Conservation (phyloP, 2,888 invertebrate species). For the Apotomis turbidana region DNA sequence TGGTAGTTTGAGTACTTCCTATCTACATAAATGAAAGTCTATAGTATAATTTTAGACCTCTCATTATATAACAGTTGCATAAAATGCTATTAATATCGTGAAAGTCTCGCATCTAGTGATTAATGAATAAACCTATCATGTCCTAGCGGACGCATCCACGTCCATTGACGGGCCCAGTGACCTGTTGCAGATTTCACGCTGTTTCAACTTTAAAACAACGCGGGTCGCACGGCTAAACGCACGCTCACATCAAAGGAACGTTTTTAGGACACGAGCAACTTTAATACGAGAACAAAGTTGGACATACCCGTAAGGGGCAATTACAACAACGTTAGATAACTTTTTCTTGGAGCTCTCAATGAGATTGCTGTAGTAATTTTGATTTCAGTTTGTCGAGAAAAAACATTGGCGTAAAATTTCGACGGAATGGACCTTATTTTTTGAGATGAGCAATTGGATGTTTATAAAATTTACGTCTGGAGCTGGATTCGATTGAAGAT, state of each 20-base stretch:
- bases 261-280: slow-evolving; percentile 40
- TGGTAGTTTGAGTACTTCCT: too few species aligned
- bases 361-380: slow-evolving; percentile 31
- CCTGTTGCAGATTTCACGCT: slow-evolving; percentile 77
- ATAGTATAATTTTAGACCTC: too few species aligned
- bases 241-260: slow-evolving; percentile 42
- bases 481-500: too few species aligned
- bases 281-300: slow-evolving; percentile 37
- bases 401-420: background rate
- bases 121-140: slow-evolving; percentile 10
- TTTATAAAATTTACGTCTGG: too few species aligned
- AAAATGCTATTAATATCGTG: background rate
- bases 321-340: slow-evolving; percentile 29
- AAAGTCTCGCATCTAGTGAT: background rate
- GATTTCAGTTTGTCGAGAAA: slow-evolving; percentile 10
- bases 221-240: slow-evolving; percentile 40
- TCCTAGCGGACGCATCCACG: slow-evolving; percentile 15
- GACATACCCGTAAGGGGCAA: slow-evolving; percentile 32
- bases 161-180: slow-evolving; percentile 61
- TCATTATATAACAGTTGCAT: too few species aligned
- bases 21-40: too few species aligned
- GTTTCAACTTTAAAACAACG: slow-evolving; percentile 66
- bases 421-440: background rate
- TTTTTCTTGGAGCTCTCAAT: slow-evolving; percentile 34
- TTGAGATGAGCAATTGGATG: too few species aligned